A percentile compares a stretch with the other conserved stretches of the same genome.
These are phyloP conservation scores for Mus spicilegus DNA, from an alignment of 2,113 vertebrate species.

Conservation along the genomic window DNA sequence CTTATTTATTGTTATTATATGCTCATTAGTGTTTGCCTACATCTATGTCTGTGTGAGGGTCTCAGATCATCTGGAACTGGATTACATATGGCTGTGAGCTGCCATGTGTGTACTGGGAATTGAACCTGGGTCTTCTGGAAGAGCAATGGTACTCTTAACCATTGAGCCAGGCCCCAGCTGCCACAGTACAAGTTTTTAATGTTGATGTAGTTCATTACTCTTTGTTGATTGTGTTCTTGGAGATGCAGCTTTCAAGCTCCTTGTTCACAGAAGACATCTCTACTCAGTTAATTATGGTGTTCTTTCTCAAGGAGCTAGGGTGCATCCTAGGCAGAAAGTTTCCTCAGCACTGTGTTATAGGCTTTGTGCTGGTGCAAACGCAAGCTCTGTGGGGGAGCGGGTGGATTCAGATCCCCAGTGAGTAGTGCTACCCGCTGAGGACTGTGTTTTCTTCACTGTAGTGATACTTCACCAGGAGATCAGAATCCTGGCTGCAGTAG, in stretches of 20 bases:
- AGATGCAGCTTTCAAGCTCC: background rate
- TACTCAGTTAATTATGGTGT: background rate
- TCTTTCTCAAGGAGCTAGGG: background rate
- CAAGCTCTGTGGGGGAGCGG: background rate
- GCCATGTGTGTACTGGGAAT: background rate
- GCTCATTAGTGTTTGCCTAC: background rate
- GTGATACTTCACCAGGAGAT: background rate
- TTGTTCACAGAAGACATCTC: background rate
- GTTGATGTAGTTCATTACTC: background rate
- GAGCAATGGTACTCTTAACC: background rate
- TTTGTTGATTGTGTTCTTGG: background rate
- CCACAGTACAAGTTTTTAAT: background rate
- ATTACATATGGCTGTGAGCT: background rate
- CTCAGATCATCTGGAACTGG: background rate
- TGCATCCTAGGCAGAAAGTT: background rate
- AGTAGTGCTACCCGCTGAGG: background rate
- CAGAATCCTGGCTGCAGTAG: background rate
- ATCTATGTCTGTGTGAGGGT: background rate
- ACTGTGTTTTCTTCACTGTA: background rate
- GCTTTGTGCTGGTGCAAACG: background rate
- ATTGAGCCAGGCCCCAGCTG: background rate
- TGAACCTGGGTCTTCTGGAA: background rate
- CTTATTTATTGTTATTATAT: background rate
- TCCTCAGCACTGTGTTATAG: background rate
- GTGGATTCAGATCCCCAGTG: background rate